Evolutionary conservation across 2,888 invertebrate genomes (phyloP), one percentile per base, ranked within the genome.

Genomic region (Meloe dianella): DNA sequence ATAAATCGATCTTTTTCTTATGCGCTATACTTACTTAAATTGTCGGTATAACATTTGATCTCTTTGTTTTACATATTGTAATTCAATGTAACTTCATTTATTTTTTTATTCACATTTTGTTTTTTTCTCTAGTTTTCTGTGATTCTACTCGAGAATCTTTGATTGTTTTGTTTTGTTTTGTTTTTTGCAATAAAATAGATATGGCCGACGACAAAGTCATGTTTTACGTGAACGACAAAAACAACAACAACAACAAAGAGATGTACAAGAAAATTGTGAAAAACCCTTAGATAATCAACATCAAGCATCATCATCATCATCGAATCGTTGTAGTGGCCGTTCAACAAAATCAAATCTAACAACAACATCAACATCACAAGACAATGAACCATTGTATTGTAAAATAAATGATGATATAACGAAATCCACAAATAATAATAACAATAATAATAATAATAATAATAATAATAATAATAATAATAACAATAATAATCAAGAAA

Each of bases 191-290:
- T 27, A 27, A 27, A 27, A 27, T 27, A 81, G 81, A 63, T 98
- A 96, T 82, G 97, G 97, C 35, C 88, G 96, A 63, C 87, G 98
- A 64, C 96, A 96, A 81, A 95, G 95, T 69, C 96, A 96, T 81
- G 91, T 96, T 29, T 82, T 95, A 60, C 85, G 95, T 41, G 95
- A 95, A 83, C 86, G 92, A 61, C 93, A 93, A 78, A 89, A 88
- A 80, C 90, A 89, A 77, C 79, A 80, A 64, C 83, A 81, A 61
- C 47, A 47, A 47, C 20, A 47, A 2, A n/a, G 7, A 12, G 41
- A 41, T 12, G 1, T 56, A 3, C 22, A 35, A 12, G 60, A 65
- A 17, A 35, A 20, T 78, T 77, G 41, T n/a, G 65, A 65, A 61
- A 61, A 56, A 22, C 38, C 61, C 14, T 24, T 24, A 6, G 77